A percentile compares a stretch with the other conserved stretches of the same genome.
Conservation (phyloP, 2,113 vertebrate genomes). For the Labrus mixtus region DNA sequence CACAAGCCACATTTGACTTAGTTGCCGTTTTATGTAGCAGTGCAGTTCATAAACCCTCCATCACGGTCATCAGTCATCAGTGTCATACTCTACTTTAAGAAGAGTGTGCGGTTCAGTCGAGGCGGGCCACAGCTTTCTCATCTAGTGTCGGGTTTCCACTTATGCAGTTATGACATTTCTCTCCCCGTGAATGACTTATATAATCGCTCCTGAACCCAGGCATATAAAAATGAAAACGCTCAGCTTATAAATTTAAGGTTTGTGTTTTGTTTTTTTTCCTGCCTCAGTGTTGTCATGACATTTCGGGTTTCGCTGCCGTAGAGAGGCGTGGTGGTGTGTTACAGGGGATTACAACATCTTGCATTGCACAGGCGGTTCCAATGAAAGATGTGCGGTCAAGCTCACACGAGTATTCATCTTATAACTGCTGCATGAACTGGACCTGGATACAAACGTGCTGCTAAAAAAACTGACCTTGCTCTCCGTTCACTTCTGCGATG, state of each 20-base stretch:
- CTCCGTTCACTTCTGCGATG: too few species aligned
- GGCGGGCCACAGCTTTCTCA: constrained; percentile 31
- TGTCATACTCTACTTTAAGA: not conserved
- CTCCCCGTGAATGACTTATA: constrained; percentile 63
- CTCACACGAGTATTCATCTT: constrained; percentile 35
- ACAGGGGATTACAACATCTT: constrained; percentile 64
- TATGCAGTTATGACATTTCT: constrained; percentile 45
- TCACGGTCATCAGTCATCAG: constrained; percentile 41
- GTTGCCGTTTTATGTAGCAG: constrained; percentile 41
- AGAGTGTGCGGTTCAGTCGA: constrained; percentile 15
- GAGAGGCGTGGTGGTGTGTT: constrained; percentile 45
- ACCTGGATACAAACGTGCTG: not conserved
- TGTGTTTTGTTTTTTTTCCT: constrained; percentile 4
- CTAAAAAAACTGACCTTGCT: not conserved
- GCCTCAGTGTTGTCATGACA: constrained; percentile 54
- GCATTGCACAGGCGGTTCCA: constrained; percentile 19
- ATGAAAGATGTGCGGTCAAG: constrained; percentile 31
- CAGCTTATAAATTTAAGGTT: constrained; percentile 32
- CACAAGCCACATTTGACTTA: constrained; percentile 62
- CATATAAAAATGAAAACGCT: constrained; percentile 53
- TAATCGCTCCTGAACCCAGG: constrained; percentile 22
- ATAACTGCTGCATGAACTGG: constrained; percentile 15
- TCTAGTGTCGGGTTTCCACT: constrained; percentile 52
- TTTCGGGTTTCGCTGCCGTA: constrained; percentile 9
- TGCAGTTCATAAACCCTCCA: constrained; percentile 49